phyloP scores from a whole-genome alignment of 2,113 vertebrate genomes.

The Dromiciops gliroides region DNA sequence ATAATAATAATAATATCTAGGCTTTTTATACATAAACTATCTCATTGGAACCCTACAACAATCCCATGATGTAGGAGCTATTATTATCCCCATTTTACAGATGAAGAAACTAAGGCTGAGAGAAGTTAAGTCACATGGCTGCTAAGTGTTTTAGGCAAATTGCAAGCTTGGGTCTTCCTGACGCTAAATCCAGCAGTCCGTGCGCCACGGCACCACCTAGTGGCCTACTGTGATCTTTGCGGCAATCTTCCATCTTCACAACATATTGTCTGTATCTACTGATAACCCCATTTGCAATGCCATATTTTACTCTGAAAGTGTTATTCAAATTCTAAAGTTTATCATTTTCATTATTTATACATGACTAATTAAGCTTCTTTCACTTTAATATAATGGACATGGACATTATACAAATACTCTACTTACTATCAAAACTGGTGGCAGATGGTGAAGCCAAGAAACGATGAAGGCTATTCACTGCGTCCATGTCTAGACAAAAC shows the following conservation, averaged over 20 bases:
- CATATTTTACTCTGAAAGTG: slow-evolving; percentile 28
- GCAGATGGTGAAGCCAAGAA: slow-evolving; percentile 39
- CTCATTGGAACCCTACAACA: not conserved
- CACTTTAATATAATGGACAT: slow-evolving; percentile 15
- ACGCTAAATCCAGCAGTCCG: not conserved
- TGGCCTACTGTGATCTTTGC: not conserved
- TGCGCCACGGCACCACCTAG: not conserved
- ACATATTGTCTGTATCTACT: not conserved
- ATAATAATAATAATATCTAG: not conserved
- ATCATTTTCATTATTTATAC: slow-evolving; percentile 50
- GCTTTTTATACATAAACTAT: not conserved
- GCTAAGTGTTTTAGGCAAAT: not conserved
- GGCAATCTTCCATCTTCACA: not conserved
- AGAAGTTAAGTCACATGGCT: not conserved
- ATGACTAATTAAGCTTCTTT: slow-evolving; percentile 26
- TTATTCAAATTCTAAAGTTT: not conserved
- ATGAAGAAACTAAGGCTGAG: not conserved
- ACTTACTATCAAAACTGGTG: slow-evolving; percentile 54
- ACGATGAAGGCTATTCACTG: slow-evolving; percentile 1
- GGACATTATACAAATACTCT: slow-evolving; percentile 18
- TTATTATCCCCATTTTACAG: not conserved
- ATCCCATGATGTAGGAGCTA: not conserved
- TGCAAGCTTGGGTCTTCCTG: not conserved
- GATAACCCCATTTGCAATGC: not conserved
- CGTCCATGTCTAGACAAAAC: slow-evolving; percentile 31